Evolutionary conservation across 1,140 invertebrate species (phyloP).

Genomic region (Anastrepha obliqua): DNA sequence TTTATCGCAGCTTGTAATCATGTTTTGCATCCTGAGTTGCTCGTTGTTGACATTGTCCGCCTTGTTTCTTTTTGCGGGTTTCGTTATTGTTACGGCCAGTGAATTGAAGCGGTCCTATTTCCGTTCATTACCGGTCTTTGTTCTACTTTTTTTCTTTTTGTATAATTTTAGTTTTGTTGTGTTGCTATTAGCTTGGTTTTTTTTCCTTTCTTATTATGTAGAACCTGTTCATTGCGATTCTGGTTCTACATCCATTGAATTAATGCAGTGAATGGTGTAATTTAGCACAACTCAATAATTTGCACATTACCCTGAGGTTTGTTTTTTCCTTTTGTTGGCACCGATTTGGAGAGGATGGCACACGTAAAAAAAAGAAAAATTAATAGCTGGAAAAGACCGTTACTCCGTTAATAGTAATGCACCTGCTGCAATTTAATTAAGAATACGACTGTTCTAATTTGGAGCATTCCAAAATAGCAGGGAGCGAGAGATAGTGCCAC

Average conservation of each 20-base stretch:
- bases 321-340: background rate
- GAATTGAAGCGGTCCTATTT: slow-evolving; percentile 51
- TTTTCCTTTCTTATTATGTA: slow-evolving; percentile 7
- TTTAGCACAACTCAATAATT: slow-evolving; percentile 46
- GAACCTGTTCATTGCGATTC: slow-evolving; percentile 1
- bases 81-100: slow-evolving; percentile 36
- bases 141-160: slow-evolving; percentile 9
- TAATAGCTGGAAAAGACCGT: too few relatives aligned
- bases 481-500: too few relatives aligned
- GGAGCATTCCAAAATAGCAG: too few relatives aligned
- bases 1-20: slow-evolving; percentile 44
- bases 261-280: slow-evolving; percentile 28
- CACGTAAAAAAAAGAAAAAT: too few relatives aligned
- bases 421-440: background rate
- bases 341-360: background rate
- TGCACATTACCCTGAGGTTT: background rate
- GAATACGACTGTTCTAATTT: background rate
- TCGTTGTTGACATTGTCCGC: background rate
- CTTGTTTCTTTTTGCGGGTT: background rate
- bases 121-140: slow-evolving; percentile 46
- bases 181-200: background rate
- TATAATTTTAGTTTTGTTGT: background rate
- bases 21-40: slow-evolving; percentile 24
- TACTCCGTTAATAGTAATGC: background rate
- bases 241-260: slow-evolving; percentile 22